A percentile compares a stretch with the other conserved stretches of the same genome.
Evolutionary conservation across 2,797 vertebrate species (phyloP).

Genomic region (Gymnoscopelus braueri): DNA sequence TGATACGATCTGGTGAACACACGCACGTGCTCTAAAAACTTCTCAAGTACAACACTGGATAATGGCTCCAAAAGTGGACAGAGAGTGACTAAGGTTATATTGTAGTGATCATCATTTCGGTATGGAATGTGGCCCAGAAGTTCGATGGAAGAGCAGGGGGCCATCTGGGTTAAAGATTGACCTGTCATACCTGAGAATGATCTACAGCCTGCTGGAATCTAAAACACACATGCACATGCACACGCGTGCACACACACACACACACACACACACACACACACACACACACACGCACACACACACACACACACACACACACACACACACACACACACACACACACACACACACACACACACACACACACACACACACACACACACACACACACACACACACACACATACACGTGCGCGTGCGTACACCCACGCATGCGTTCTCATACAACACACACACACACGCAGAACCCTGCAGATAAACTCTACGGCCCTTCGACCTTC

Average conservation of each 20-base stretch:
- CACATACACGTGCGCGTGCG: neutral
- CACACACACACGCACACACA: constrained; percentile 20
- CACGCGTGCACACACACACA: constrained; percentile 10
- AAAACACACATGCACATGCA: constrained; percentile 1
- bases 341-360: constrained; percentile 28
- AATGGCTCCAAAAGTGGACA: neutral
- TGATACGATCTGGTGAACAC: too few species aligned
- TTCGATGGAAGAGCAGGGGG: constrained; percentile 31
- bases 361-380: constrained; percentile 20
- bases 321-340: constrained; percentile 14
- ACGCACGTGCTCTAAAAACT: too few species aligned
- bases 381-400: constrained; percentile 27
- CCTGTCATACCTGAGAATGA: constrained; percentile 69
- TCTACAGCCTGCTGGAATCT: constrained; percentile 61
- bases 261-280: constrained; percentile 29
- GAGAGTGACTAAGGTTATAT: constrained; percentile 23
- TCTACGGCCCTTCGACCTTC: constrained; percentile 32
- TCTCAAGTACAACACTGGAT: neutral
- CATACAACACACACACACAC: constrained; percentile 9
- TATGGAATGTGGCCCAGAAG: constrained; percentile 59
- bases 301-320: constrained; percentile 26
- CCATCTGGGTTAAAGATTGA: constrained; percentile 76
- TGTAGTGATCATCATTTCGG: constrained; percentile 41
- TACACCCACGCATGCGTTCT: constrained; percentile 10
- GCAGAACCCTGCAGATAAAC: constrained; percentile 25